These are phyloP conservation scores for Lasiurus borealis DNA, from an alignment of 2,113 vertebrate species.

Conservation along the genomic window DNA sequence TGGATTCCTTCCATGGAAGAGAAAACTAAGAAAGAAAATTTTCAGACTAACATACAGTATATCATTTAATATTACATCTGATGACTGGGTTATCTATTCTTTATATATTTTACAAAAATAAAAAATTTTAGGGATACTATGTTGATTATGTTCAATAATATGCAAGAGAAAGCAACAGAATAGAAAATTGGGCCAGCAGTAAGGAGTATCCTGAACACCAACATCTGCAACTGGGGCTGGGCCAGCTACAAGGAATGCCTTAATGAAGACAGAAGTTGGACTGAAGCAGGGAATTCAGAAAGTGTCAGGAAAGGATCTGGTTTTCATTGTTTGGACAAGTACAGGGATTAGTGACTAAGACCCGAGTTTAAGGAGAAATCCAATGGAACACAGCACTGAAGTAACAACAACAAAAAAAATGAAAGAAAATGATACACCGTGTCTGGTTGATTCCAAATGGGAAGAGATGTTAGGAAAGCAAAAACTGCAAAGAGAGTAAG, in stretches of 20 bases:
- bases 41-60: background rate
- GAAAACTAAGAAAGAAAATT: background rate
- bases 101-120: background rate
- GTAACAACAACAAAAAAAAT: background rate
- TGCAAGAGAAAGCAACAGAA: background rate
- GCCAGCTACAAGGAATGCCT: background rate
- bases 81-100: background rate
- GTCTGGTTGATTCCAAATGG: background rate
- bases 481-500: background rate
- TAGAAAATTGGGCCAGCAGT: background rate
- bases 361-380: background rate
- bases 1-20: background rate
- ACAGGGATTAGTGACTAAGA: background rate
- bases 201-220: background rate
- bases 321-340: background rate
- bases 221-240: background rate
- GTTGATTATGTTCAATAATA: background rate
- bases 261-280: background rate
- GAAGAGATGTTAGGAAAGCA: background rate
- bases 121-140: background rate
- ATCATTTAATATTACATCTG: background rate
- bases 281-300: constrained; percentile 8
- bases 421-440: background rate
- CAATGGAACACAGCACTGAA: background rate
- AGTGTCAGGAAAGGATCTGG: background rate